Conservation (phyloP, 1,140 invertebrate species). For the Sycophila sp. region DNA sequence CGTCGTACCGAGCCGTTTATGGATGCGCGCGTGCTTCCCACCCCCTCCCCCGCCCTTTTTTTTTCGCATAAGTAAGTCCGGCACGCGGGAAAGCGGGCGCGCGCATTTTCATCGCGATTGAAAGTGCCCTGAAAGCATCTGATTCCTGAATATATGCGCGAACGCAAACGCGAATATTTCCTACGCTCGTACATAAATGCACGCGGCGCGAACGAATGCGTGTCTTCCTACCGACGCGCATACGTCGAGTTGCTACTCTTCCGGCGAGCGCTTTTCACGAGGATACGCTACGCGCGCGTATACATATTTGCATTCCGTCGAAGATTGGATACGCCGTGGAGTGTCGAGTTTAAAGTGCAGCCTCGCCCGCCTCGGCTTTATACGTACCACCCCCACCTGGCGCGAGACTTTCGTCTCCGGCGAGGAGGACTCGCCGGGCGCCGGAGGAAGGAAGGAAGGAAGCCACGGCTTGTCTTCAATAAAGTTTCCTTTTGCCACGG, state of each 20-base stretch:
- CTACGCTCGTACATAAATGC: constrained; percentile 37
- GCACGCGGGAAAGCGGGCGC: constrained; percentile 16
- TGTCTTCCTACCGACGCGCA: too few species aligned
- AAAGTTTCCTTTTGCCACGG: constrained; percentile 44
- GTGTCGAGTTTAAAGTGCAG: constrained; percentile 46
- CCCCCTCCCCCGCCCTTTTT: constrained; percentile 13
- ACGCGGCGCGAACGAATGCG: constrained; percentile 17
- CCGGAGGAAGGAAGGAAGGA: constrained; percentile 12
- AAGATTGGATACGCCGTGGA: constrained; percentile 50
- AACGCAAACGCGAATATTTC: constrained; percentile 40
- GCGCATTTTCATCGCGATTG: constrained; percentile 43
- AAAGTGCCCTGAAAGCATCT: constrained; percentile 42
- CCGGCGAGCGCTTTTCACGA: background rate
- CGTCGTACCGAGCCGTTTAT: too few species aligned
- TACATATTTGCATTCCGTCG: constrained; percentile 51
- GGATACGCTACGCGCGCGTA: constrained; percentile 8
- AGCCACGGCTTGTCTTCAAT: constrained; percentile 24
- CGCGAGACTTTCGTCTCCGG: constrained; percentile 18
- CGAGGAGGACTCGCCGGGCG: too few species aligned
- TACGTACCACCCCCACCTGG: background rate
- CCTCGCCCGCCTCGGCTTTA: constrained; percentile 16
- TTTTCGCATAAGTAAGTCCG: background rate
- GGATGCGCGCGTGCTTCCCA: constrained; percentile 19
- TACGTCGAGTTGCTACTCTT: too few species aligned
- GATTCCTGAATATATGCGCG: constrained; percentile 43